These are phyloP conservation scores for Myrmophylax atrothorax DNA, from an alignment of 2,113 vertebrate species.

Conservation along the genomic window DNA sequence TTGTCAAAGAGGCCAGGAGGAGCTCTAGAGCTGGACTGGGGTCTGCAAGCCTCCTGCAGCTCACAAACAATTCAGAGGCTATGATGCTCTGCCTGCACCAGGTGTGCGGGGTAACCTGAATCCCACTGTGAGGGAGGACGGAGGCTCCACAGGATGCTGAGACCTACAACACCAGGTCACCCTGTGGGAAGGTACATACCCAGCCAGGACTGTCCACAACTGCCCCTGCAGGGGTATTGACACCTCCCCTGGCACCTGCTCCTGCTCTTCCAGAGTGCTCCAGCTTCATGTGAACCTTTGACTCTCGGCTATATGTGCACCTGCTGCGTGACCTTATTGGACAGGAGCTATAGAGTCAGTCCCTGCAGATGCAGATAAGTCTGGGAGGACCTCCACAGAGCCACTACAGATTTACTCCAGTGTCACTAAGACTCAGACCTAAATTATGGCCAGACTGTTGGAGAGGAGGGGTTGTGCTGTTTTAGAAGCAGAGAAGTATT, in stretches of 20 bases:
- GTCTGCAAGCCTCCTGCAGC: not conserved
- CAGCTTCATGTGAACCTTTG: accelerated
- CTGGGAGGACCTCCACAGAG: not conserved
- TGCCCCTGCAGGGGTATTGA: not conserved
- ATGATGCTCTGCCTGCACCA: accelerated
- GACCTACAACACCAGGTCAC: accelerated
- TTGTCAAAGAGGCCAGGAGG: not conserved
- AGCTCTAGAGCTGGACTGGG: not conserved
- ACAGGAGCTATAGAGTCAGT: not conserved
- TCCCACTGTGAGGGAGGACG: accelerated
- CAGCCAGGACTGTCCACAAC: not conserved
- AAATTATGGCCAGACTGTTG: accelerated
- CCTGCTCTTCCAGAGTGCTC: not conserved
- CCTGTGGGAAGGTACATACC: not conserved
- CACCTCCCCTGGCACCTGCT: not conserved
- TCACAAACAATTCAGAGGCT: accelerated
- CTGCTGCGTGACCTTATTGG: too few species aligned
- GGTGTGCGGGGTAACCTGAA: not conserved
- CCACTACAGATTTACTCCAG: not conserved
- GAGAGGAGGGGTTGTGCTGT: not conserved
- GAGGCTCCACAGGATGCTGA: not conserved
- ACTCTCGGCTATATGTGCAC: accelerated
- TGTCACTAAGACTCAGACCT: not conserved
- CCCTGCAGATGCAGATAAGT: not conserved
- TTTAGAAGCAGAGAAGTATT: not conserved